Base-by-base conservation (phyloP, 2,888 invertebrate species). In the Microplitis manilae region DNA sequence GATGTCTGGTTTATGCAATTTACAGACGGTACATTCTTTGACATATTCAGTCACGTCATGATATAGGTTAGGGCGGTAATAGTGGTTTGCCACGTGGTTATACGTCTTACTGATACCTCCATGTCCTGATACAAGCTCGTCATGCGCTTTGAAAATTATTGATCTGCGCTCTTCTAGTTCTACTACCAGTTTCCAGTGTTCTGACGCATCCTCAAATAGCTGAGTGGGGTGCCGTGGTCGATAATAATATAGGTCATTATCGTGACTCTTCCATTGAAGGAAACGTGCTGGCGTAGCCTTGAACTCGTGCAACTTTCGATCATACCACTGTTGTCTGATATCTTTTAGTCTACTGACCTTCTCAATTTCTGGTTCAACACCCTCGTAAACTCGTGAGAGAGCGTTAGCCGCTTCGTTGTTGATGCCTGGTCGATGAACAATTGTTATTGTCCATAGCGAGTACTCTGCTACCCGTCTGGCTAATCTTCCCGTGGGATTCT, bases 371-470 rank as follows among this genome's bases (percentile, higher is more conserved):
- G 59, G 59, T 8, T 59, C 2, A 4, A 59, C 13, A 2, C 13
- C 59, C 59, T 59, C 59, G 2, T 59, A 59, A 2, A 13, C 8
- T 41, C 73, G 1, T 30, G 67, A 73, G 0, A 67, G 15, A 1
- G 41, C 50, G 38, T 73, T 67, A 1, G 50, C 38, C 15, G 59
- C 73, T 8, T 73, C 67, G 8, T 73, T 41, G 2, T 20, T 8
- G 8, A 38, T 8, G 67, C 20, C 20, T 2, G 20, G 20, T 20
- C 20, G 1, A 1, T 20, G 20, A 1, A 20, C 20, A 1, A 20
- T 41, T 5, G 15, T 73, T 2, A 67, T 59, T 59, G 59, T 2
- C 59, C 15, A 13, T 67, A 7, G 17, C 20, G 50, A 7, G 8
- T 30, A 5, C 30, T 5, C n/a, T 60, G 50, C 15, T 67, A 6